These are phyloP conservation scores for Sarcophilus harrisii DNA, from an alignment of 2,797 vertebrate genomes.

Conservation along the genomic window DNA sequence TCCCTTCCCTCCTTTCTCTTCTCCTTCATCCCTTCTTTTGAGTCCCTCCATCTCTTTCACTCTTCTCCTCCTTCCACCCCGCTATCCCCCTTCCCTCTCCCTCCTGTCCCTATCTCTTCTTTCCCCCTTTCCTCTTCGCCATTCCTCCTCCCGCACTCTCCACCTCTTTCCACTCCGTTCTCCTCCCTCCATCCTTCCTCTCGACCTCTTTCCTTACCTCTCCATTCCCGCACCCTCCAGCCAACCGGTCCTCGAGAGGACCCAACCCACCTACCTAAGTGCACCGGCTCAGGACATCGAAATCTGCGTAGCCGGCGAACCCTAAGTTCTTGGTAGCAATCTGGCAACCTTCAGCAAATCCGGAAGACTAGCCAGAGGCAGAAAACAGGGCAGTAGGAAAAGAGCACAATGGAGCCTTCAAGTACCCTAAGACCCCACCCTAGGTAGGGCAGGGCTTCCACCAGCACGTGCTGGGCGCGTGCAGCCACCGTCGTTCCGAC, in stretches of 20 bases:
- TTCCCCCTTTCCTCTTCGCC: constrained; percentile 26
- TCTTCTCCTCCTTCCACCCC: constrained; percentile 65
- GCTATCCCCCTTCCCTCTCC: constrained; percentile 51
- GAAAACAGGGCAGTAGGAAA: no score
- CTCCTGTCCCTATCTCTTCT: background rate
- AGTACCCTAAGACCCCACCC: constrained; percentile 51
- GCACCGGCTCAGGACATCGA: background rate
- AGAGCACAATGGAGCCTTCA: constrained; percentile 58
- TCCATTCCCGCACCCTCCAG: no score
- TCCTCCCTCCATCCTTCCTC: no score
- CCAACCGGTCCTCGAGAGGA: background rate
- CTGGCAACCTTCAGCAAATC: no score
- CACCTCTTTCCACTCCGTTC: background rate
- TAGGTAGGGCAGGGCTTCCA: constrained; percentile 28
- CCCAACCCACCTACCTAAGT: background rate
- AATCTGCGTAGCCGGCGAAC: background rate
- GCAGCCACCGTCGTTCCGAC: constrained; percentile 42
- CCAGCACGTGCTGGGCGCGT: constrained; percentile 52
- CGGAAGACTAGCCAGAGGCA: no score
- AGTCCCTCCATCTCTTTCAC: constrained; percentile 47
- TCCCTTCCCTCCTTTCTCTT: constrained; percentile 46
- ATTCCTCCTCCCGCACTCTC: background rate
- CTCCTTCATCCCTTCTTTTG: constrained; percentile 47
- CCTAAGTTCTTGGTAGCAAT: no score
- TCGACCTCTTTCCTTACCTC: background rate